phyloP scores from a whole-genome alignment of 2,888 invertebrate species.

The Gymnosoma rotundatum region DNA sequence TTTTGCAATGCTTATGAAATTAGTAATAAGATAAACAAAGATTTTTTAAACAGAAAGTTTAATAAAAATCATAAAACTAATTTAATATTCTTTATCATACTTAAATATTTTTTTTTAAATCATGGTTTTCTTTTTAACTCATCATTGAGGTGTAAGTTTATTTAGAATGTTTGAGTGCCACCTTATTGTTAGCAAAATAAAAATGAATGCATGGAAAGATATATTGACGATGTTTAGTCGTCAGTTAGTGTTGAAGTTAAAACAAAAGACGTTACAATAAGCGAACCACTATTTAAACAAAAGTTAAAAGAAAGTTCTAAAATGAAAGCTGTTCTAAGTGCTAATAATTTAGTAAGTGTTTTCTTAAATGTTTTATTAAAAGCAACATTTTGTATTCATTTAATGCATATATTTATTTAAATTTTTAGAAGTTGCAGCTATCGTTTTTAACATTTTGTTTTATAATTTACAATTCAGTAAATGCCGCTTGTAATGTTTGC shows the following conservation, averaged over 20 bases:
- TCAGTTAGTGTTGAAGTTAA: slow-evolving; percentile 16
- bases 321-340: slow-evolving; percentile 12
- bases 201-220: neutral
- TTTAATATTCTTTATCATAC: too few species aligned
- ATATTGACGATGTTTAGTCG: neutral
- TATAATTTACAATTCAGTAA: slow-evolving; percentile 18
- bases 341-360: neutral
- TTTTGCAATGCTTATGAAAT: too few species aligned
- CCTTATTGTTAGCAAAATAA: too few species aligned
- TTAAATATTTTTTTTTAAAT: too few species aligned
- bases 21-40: too few species aligned
- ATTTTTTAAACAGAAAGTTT: too few species aligned
- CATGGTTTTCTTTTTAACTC: too few species aligned
- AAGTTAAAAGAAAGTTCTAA: neutral
- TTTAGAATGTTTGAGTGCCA: too few species aligned
- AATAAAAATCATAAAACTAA: too few species aligned
- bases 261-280: slow-evolving; percentile 8
- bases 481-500: slow-evolving; percentile 75
- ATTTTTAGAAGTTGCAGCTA: slow-evolving; percentile 25
- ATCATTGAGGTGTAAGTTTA: too few species aligned
- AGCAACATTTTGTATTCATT: neutral
- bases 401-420: neutral
- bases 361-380: neutral
- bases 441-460: slow-evolving; percentile 6
- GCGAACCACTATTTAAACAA: neutral